Conservation (phyloP, 2,113 vertebrate genomes). For the Phylloscopus trochilus region DNA sequence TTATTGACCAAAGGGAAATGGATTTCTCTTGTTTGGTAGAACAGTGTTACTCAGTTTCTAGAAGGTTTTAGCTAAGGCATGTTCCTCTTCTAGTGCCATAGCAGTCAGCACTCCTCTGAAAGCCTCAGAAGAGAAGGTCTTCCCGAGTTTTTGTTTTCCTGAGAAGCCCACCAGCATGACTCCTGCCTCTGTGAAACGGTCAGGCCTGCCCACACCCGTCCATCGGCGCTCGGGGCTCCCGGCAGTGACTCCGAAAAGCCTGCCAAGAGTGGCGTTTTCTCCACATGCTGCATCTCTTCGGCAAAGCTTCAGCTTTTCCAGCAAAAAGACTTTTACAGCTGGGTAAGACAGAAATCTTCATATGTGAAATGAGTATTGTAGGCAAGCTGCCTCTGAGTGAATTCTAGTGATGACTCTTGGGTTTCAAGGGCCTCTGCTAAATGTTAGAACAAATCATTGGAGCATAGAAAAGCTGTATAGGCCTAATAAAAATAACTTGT, state of each 20-base stretch:
- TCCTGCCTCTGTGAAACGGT: conserved; percentile 58
- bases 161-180: conserved; percentile 23
- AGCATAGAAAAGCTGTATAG: background rate
- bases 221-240: conserved; percentile 70
- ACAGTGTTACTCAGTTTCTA: background rate
- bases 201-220: conserved; percentile 81
- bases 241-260: conserved; percentile 60
- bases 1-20: background rate
- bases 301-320: conserved; percentile 1
- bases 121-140: background rate
- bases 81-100: conserved; percentile 47
- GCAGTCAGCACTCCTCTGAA: conserved; percentile 59
- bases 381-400: background rate
- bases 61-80: background rate
- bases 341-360: conserved; percentile 69
- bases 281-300: background rate
- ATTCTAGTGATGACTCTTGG: background rate
- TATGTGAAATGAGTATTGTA: background rate
- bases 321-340: background rate
- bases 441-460: background rate
- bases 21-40: background rate
- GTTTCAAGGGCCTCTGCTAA: background rate
- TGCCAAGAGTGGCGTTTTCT: background rate
- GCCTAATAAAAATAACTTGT: background rate
- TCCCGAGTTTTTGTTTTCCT: conserved; percentile 43